Evolutionary conservation across 1,140 invertebrate species (phyloP).

Genomic region (Drosophila pseudoananassae): DNA sequence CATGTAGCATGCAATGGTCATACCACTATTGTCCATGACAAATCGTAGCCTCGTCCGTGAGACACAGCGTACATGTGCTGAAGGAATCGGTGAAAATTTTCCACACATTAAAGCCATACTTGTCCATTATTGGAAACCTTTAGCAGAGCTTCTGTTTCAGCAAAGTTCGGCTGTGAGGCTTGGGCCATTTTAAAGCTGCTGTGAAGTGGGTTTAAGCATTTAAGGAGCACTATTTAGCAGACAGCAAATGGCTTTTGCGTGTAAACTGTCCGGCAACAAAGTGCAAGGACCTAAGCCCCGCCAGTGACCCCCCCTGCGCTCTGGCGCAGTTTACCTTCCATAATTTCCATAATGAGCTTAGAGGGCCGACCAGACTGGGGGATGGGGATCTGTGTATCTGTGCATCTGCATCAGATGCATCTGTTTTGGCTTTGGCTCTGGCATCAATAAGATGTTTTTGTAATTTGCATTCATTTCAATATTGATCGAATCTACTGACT

Average conservation of each 20-base stretch:
- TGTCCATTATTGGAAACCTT: background rate
- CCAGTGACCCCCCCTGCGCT: constrained; percentile 8
- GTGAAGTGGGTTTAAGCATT: background rate
- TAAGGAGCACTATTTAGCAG: background rate
- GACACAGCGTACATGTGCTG: background rate
- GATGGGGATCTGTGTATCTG: constrained; percentile 15
- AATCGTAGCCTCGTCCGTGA: background rate
- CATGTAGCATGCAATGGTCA: constrained; percentile 28
- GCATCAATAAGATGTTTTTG: constrained; percentile 45
- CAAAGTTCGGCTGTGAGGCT: background rate
- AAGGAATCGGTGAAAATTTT: background rate
- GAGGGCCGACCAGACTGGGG: background rate
- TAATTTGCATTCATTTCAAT: constrained; percentile 53
- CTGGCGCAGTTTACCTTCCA: constrained; percentile 16
- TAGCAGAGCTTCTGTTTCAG: background rate
- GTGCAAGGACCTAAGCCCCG: constrained; percentile 1
- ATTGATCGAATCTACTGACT: constrained; percentile 42
- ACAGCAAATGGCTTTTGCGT: background rate
- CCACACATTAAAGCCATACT: background rate
- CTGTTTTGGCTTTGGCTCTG: constrained; percentile 14
- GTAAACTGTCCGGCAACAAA: constrained; percentile 17
- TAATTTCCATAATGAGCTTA: constrained; percentile 52
- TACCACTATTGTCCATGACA: background rate
- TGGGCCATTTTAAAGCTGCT: background rate
- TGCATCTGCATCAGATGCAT: constrained; percentile 22